Percentiles rank a stretch among this genome's conserved stretches.
Evolutionary conservation across 23 tunicate genomes (phyloP).

Genomic region (Halocynthia roretzi): DNA sequence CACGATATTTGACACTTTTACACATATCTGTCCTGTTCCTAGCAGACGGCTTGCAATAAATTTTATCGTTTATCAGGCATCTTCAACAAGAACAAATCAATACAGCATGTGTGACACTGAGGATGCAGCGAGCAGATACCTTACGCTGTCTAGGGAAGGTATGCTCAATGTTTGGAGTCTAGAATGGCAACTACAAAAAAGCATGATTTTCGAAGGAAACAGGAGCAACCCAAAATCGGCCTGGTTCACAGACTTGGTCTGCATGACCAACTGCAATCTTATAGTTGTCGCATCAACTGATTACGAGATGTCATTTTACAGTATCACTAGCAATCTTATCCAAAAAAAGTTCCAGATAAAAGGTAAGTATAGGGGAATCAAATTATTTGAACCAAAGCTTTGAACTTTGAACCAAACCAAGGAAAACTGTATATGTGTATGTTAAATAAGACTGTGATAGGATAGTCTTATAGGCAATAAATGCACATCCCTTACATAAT

Average conservation of each 20-base stretch:
- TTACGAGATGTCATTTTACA: conserved; percentile 61
- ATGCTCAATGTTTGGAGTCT: conserved; percentile 55
- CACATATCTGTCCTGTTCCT: no score
- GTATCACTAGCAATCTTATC: conserved; percentile 41
- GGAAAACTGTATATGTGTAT: no score
- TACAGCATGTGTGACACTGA: conserved; percentile 35
- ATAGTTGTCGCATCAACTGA: conserved; percentile 69
- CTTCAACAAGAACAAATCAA: conserved; percentile 14
- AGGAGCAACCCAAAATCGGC: conserved; percentile 13
- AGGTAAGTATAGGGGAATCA: conserved; percentile 14
- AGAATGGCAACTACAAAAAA: conserved; percentile 57
- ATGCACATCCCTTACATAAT: no score
- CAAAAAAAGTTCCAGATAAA: conserved; percentile 69
- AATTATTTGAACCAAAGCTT: no score
- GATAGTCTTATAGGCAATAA: no score
- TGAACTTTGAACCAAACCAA: no score
- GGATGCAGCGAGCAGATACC: conserved; percentile 60
- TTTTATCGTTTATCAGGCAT: neutral
- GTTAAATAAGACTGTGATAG: no score
- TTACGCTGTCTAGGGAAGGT: conserved; percentile 67
- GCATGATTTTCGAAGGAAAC: conserved; percentile 6
- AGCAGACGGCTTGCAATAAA: neutral
- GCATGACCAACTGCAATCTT: conserved; percentile 75
- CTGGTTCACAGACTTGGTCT: conserved; percentile 69
- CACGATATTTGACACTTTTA: no score